phyloP scores from a whole-genome alignment of 2,797 vertebrate genomes.

The Acrossocheilus wenchowensis region DNA sequence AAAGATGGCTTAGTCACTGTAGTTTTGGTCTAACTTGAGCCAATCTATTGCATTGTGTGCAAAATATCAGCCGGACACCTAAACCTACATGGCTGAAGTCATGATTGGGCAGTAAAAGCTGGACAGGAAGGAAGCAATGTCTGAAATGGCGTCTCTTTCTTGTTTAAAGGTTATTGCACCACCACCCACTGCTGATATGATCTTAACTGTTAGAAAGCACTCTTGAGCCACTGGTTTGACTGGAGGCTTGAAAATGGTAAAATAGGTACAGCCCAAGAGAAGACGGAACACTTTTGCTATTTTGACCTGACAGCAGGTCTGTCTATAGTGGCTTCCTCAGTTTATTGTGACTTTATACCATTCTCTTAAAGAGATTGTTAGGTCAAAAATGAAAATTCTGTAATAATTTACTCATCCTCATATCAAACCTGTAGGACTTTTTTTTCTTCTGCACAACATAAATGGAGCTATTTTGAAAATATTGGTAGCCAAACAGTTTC shows the following conservation, averaged over 20 bases:
- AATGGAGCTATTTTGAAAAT: background rate
- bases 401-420: background rate
- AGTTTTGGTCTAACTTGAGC: background rate
- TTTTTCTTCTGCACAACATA: background rate
- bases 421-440: background rate
- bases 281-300: slow-evolving; percentile 22
- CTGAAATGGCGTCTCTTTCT: slow-evolving; percentile 47
- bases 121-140: slow-evolving; percentile 63
- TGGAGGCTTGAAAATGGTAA: slow-evolving; percentile 48
- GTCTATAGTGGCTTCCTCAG: background rate
- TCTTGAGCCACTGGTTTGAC: slow-evolving; percentile 29
- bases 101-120: slow-evolving; percentile 55
- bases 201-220: slow-evolving; percentile 38
- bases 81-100: slow-evolving; percentile 37
- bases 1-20: background rate
- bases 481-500: too few relatives aligned
- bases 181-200: slow-evolving; percentile 59
- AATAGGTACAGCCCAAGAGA: slow-evolving; percentile 6
- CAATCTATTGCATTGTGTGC: background rate
- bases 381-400: background rate
- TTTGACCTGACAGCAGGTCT: background rate
- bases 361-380: background rate
- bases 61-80: background rate
- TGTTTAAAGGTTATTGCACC: slow-evolving; percentile 53
- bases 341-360: slow-evolving; percentile 30